Conservation (phyloP, 2,113 vertebrate genomes). For the Corynorhinus townsendii region DNA sequence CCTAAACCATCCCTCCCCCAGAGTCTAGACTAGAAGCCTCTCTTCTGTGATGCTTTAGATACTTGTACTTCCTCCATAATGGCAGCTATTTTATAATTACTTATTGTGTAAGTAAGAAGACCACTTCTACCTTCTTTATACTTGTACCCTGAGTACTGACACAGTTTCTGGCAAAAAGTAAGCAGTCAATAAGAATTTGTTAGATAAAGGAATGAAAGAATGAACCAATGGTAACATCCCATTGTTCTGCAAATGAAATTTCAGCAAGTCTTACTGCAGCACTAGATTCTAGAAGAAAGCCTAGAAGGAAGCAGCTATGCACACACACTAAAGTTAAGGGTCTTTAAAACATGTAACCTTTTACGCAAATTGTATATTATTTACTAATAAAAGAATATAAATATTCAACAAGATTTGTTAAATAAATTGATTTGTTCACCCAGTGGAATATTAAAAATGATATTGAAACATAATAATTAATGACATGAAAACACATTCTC, state of each 20-base stretch:
- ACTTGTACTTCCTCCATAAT: neutral
- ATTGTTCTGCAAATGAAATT: neutral
- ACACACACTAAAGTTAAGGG: neutral
- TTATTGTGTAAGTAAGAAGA: neutral
- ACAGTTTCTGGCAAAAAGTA: neutral
- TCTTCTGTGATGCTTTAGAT: neutral
- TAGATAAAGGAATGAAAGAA: neutral
- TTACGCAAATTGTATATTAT: neutral
- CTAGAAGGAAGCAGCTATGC: neutral
- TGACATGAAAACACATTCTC: neutral
- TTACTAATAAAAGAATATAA: neutral
- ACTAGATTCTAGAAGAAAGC: neutral
- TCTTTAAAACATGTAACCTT: neutral
- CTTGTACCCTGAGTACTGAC: neutral
- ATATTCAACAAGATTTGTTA: neutral
- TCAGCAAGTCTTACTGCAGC: neutral
- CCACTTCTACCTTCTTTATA: neutral
- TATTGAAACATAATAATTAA: neutral
- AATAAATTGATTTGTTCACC: neutral
- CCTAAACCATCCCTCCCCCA: neutral
- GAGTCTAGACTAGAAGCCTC: neutral
- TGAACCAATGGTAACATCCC: neutral
- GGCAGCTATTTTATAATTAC: neutral
- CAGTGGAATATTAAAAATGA: neutral
- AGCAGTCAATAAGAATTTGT: neutral